phyloP scores from a whole-genome alignment of 2,113 vertebrate genomes.

The Emydura subglobosa region DNA sequence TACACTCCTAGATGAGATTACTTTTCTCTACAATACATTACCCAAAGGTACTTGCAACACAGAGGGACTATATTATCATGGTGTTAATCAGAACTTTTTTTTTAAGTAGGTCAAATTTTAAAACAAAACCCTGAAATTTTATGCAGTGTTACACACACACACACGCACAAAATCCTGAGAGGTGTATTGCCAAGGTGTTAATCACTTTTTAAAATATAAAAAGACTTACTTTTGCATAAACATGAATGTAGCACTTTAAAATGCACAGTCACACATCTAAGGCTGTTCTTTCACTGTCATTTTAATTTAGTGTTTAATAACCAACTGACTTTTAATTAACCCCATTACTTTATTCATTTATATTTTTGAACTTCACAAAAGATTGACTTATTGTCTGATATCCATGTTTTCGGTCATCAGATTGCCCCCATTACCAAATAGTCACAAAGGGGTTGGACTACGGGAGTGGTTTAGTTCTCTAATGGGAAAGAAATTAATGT shows the following conservation, averaged over 20 bases:
- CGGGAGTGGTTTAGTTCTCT: background rate
- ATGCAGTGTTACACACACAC: conserved; percentile 70
- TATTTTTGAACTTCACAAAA: conserved; percentile 45
- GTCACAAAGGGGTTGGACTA: background rate
- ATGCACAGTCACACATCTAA: conserved; percentile 79
- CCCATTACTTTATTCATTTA: conserved; percentile 66
- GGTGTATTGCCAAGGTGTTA: conserved; percentile 75
- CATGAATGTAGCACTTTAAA: conserved; percentile 76
- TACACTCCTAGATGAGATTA: conserved; percentile 70
- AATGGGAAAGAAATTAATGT: background rate
- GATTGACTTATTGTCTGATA: conserved; percentile 7
- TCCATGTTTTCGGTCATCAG: conserved; percentile 11
- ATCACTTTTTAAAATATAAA: conserved; percentile 76
- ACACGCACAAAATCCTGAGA: conserved; percentile 26
- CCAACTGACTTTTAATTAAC: conserved; percentile 73
- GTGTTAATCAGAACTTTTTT: conserved; percentile 75
- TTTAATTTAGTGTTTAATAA: conserved; percentile 74
- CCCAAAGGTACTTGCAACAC: conserved; percentile 73
- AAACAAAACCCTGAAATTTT: conserved; percentile 74
- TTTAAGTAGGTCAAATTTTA: conserved; percentile 81
- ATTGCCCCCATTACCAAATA: background rate
- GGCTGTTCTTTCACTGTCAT: conserved; percentile 75
- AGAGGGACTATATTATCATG: conserved; percentile 48
- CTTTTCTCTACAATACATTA: conserved; percentile 74
- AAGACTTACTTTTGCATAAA: conserved; percentile 72